These are phyloP conservation scores for Drosophila mayri DNA, from an alignment of 1,140 invertebrate species.

Conservation along the genomic window DNA sequence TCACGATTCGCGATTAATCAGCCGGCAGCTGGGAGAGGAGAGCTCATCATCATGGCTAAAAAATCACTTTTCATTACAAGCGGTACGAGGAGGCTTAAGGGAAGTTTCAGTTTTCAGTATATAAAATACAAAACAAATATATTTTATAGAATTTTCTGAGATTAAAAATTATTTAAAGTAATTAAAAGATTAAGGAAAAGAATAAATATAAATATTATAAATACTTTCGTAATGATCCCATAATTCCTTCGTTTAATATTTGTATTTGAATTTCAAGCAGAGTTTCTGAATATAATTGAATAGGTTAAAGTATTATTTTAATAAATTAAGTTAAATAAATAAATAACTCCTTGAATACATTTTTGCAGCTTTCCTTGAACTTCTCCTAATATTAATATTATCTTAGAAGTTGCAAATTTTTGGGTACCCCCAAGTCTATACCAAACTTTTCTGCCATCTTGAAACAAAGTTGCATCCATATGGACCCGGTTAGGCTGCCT, in stretches of 20 bases:
- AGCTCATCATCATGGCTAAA: constrained; percentile 69
- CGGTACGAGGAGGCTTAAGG: constrained; percentile 1
- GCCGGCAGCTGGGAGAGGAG: constrained; percentile 42
- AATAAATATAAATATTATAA: too few species aligned
- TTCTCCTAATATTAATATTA: background rate
- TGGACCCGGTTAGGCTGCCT: constrained; percentile 23
- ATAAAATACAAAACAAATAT: background rate
- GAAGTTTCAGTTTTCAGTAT: background rate
- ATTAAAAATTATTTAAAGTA: too few species aligned
- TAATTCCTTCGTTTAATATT: too few species aligned
- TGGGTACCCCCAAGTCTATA: constrained; percentile 20
- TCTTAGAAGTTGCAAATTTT: background rate
- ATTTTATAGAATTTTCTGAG: too few species aligned
- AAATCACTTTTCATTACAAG: constrained; percentile 71
- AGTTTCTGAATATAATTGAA: background rate
- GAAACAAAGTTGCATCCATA: constrained; percentile 35
- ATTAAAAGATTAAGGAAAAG: background rate
- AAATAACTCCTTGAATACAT: background rate
- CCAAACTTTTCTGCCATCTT: constrained; percentile 2
- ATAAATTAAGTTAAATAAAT: background rate
- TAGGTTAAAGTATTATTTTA: background rate
- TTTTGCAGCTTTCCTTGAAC: background rate
- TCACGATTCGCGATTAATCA: constrained; percentile 83
- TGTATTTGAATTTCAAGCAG: background rate
- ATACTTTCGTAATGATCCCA: too few species aligned